These are phyloP conservation scores for Drosophila malerkotliana DNA, from an alignment of 1,140 invertebrate genomes.

Conservation along the genomic window DNA sequence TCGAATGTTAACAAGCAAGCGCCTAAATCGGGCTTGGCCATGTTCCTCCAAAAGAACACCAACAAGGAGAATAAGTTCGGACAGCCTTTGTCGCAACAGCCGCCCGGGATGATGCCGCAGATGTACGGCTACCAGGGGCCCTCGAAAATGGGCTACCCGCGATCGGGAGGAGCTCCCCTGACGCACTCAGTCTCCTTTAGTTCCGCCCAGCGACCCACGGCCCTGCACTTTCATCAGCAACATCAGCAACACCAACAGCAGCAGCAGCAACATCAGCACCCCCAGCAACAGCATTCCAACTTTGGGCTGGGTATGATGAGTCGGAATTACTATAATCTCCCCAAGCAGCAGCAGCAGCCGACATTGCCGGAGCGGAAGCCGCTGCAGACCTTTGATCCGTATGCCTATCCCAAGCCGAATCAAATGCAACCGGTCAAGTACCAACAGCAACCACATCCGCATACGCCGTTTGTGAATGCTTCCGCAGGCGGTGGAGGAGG, in stretches of 20 bases:
- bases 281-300: conserved; percentile 49
- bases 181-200: conserved; percentile 69
- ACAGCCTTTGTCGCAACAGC: conserved; percentile 49
- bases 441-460: conserved; percentile 61
- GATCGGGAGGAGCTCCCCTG: conserved; percentile 45
- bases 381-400: conserved; percentile 81
- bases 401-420: conserved; percentile 72
- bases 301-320: conserved; percentile 70
- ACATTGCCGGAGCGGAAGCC: conserved; percentile 64
- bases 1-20: conserved; percentile 66
- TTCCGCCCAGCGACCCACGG: conserved; percentile 56
- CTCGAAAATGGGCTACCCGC: conserved; percentile 36
- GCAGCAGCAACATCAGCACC: conserved; percentile 30
- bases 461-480: conserved; percentile 63
- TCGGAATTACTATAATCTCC: conserved; percentile 70
- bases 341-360: conserved; percentile 51
- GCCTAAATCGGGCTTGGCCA: conserved; percentile 54
- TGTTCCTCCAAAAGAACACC: conserved; percentile 68
- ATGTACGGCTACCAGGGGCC: conserved; percentile 57
- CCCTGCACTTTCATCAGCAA: conserved; percentile 54
- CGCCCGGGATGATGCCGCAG: conserved; percentile 59
- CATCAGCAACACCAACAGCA: conserved; percentile 15
- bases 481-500: conserved; percentile 38
- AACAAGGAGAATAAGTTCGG: conserved; percentile 79
- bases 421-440: conserved; percentile 65